A percentile compares a stretch with the other conserved stretches of the same genome.
phyloP scores from a whole-genome alignment of 2,113 vertebrate species.

The Colinus virginianus region DNA sequence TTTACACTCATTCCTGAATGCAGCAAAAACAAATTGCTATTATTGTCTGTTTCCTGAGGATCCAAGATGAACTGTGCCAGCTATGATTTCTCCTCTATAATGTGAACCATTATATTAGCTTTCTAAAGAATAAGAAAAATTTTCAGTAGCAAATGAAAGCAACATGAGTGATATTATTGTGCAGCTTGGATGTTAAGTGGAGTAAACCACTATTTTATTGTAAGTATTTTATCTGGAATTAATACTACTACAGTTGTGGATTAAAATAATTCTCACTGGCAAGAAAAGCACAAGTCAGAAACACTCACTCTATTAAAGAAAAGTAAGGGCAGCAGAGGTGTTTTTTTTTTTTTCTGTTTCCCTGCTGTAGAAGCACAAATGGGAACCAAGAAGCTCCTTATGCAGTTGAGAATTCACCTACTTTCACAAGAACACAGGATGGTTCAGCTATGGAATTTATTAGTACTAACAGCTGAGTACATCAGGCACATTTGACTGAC shows the following conservation, averaged over 20 bases:
- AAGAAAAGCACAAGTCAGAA: neutral
- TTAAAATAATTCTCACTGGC: neutral
- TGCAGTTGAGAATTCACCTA: neutral
- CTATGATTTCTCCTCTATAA: neutral
- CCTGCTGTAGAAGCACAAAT: neutral
- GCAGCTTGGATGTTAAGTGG: neutral
- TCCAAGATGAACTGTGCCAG: accelerated
- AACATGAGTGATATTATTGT: neutral
- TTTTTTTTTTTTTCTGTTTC: neutral
- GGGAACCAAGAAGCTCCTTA: neutral
- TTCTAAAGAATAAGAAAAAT: neutral
- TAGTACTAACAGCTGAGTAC: neutral
- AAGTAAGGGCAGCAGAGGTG: neutral
- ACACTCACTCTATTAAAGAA: neutral
- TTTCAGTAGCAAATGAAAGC: neutral
- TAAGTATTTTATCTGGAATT: neutral
- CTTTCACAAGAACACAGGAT: neutral
- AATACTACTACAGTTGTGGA: neutral
- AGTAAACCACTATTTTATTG: neutral
- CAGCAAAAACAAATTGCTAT: neutral
- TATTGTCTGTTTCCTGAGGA: neutral
- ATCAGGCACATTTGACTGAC: neutral
- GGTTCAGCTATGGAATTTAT: neutral
- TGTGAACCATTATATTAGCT: neutral
- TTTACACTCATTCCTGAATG: neutral